Evolutionary conservation across 2,113 vertebrate species (phyloP), one percentile per base, ranked within the genome.

Genomic region (Thunnus thynnus): DNA sequence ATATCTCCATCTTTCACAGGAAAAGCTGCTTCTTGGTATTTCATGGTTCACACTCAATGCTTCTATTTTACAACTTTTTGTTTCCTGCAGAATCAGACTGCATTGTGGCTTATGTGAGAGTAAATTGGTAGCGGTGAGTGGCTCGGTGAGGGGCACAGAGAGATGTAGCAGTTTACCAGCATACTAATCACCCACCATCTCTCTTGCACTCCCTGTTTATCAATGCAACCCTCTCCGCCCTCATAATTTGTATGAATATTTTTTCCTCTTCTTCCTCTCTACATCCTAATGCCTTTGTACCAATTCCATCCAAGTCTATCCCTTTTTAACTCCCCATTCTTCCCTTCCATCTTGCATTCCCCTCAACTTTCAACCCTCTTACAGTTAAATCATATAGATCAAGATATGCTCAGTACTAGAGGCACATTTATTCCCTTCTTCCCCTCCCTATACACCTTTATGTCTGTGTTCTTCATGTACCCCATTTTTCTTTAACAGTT

Each of bases 171-270:
- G 72, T 78, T 74, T 56, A 71, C 63, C 64, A 63, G 73, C 64
- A 80, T 72, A 72, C 60, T 83, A 66, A 89, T 85, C 57, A 84
- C 76, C 55, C 58, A 27, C 41, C 25, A 72, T 82, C 48, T 47
- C 60, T 25, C 9, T 32, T 51, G n/a, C 16, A 17, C 12, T 57
- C 41, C 14, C 10, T n/a, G 65, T 60, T 74, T 48, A 47, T 77
- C 36, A 60, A 22, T 60, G 51, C 18, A 72, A 74, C 65, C 41
- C 22, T 58, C 25, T 60, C 69, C 55, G 60, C 18, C 57, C 41
- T 81, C 20, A 27, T 55, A 25, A 57, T 80, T 63, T 76, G 55
- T 52, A 12, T 36, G 20, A 36, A 47, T 62, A 58, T 27, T 63
- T 36, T 51, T 62, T 46, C 52, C 17, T 77, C 11, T 8, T 47